These are phyloP conservation scores for Saxicola maurus DNA, from an alignment of 2,797 vertebrate genomes.

Conservation along the genomic window DNA sequence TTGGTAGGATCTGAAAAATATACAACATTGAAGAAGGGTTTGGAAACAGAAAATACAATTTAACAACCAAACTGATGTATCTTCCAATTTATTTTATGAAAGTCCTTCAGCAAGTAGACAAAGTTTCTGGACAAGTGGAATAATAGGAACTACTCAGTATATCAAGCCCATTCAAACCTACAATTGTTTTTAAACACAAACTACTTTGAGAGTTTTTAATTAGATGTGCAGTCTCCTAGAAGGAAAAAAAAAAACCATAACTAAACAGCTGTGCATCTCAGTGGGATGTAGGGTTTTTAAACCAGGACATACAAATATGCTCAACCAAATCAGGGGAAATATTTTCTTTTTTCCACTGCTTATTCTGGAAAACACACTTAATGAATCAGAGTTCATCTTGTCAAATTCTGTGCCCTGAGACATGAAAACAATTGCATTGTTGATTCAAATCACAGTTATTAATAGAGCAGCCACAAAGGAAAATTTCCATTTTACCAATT, in stretches of 20 bases:
- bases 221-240: not conserved
- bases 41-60: not conserved
- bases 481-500: not conserved
- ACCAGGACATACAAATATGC: not conserved
- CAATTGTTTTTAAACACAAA: not conserved
- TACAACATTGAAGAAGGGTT: not conserved
- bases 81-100: not conserved
- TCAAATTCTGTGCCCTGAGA: not conserved
- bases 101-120: not conserved
- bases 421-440: not conserved
- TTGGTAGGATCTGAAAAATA: not conserved
- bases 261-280: not conserved
- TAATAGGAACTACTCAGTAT: not conserved
- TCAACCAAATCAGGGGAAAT: not conserved
- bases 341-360: not conserved
- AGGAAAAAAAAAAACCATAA: not conserved
- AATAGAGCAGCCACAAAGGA: not conserved
- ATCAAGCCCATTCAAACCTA: not conserved
- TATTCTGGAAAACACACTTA: not conserved
- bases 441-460: not conserved
- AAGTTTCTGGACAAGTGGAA: not conserved
- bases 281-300: not conserved
- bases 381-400: not conserved
- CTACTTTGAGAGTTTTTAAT: not conserved
- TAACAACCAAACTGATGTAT: not conserved